These are phyloP conservation scores for Loris lydekkerianus DNA, from an alignment of 2,797 vertebrate species.

Conservation along the genomic window DNA sequence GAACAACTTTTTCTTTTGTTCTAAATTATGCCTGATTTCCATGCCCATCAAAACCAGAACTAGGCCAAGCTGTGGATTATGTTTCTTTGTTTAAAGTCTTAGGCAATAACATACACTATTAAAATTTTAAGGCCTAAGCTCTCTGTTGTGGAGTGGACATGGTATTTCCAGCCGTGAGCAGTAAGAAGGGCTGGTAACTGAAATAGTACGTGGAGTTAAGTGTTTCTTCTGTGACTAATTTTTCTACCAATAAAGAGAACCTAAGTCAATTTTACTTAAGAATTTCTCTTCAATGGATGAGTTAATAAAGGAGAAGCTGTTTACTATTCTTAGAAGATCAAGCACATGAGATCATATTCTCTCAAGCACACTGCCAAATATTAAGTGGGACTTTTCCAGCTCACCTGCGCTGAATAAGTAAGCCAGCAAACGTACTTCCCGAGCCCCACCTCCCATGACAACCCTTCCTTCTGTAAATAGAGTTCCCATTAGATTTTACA, in stretches of 20 bases:
- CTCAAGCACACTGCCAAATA: not conserved
- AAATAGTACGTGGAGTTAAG: not conserved
- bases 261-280: not conserved
- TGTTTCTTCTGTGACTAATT: not conserved
- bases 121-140: conserved; percentile 11
- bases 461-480: not conserved
- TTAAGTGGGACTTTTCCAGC: not conserved
- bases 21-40: conserved; percentile 79
- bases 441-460: fast-evolving
- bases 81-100: conserved; percentile 65
- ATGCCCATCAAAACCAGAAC: conserved; percentile 74
- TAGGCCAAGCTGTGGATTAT: conserved; percentile 27
- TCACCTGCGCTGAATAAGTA: not conserved
- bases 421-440: not conserved
- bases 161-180: not conserved
- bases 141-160: not conserved
- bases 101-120: conserved; percentile 59
- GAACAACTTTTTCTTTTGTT: conserved; percentile 70
- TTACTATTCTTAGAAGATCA: not conserved
- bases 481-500: not conserved
- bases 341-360: not conserved
- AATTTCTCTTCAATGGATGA: not conserved
- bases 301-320: not conserved
- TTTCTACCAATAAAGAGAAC: not conserved
- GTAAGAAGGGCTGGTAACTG: not conserved